Base-by-base conservation (phyloP, 1,140 invertebrate genomes). In the Anoplolepis gracilipes region DNA sequence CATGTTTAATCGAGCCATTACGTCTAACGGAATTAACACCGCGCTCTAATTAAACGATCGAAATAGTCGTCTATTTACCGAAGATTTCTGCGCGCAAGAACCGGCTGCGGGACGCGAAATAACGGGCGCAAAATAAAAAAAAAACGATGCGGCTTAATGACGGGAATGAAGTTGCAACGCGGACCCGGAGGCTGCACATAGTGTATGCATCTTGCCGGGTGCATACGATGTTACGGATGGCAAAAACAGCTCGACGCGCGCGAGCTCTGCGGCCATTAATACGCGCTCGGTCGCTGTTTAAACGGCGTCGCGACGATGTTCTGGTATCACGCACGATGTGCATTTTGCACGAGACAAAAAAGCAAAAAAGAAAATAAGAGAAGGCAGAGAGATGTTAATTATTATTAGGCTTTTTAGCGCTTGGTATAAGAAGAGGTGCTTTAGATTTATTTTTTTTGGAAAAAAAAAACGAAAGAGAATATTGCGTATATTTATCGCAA, bases 111-210 rank as follows among this genome's bases (percentile, higher is more conserved):
- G 42, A 79, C 64, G 25, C 78, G 65, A 57, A 81, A 81, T 81
- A 81, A 70, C 77, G 49, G 64, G 33, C 49, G 64, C 33, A 81
- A 81, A 81, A 72, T 72, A 81, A 81, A 81, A 81, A 81, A 81
- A 81, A 70, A 65, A 19, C 65, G 53, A 57, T 25, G 78, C 49
- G 65, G 36, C 78, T 81, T 81, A 81, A 81, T 81, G 78, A 81
- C 78, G 78, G 46, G 65, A 81, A 81, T 81, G 78, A 81, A 81
- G 78, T 81, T 81, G 78, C 78, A 81, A 81, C 64, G 77, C 49
- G 64, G 46, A 19, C 77, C 77, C 77, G 65, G 33, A 81, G 78
- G 78, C 78, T 57, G 65, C 49, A 49, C 78, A 33, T 39, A 70
- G 64, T 49, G 65, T 81, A 81, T 81, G 78, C 78, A 72, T 81